These are phyloP conservation scores for Stigmatopora nigra DNA, from an alignment of 2,113 vertebrate genomes.

Conservation along the genomic window DNA sequence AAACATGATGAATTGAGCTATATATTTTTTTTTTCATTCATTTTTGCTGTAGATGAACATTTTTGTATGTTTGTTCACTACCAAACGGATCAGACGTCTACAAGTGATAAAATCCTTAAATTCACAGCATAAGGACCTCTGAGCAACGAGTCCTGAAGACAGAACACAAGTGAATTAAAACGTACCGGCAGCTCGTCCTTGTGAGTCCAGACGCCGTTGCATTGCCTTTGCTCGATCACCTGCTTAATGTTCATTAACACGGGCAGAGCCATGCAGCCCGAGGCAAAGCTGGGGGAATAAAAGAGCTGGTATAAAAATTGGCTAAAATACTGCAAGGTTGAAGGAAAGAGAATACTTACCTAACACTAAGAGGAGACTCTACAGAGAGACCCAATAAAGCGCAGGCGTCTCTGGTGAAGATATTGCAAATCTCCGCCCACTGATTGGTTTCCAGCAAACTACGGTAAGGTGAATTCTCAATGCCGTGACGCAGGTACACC, in stretches of 20 bases:
- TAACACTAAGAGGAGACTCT: constrained; percentile 87
- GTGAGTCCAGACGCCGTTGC: constrained; percentile 84
- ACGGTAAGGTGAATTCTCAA: constrained; percentile 83
- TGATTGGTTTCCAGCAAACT: constrained; percentile 81
- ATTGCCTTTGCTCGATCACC: constrained; percentile 85
- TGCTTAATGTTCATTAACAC: constrained; percentile 89
- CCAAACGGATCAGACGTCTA: too few relatives aligned
- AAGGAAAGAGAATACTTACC: constrained; percentile 54
- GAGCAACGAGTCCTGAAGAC: too few relatives aligned
- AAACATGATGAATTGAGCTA: too few relatives aligned
- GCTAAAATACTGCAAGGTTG: neutral
- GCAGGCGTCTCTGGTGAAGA: constrained; percentile 83
- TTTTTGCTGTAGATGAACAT: too few relatives aligned
- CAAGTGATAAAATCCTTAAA: too few relatives aligned
- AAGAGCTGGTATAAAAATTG: neutral
- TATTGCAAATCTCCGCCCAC: constrained; percentile 86
- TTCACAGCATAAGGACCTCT: too few relatives aligned
- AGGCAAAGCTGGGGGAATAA: constrained; percentile 72
- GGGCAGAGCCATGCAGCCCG: constrained; percentile 82
- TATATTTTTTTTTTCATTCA: too few relatives aligned
- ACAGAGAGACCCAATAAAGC: constrained; percentile 83
- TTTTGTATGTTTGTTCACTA: too few relatives aligned
- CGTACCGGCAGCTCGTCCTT: constrained; percentile 84
- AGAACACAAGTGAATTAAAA: neutral
- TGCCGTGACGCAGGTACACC: constrained; percentile 84